These are phyloP conservation scores for Decapterus maruadsi DNA, from an alignment of 2,797 vertebrate genomes.

Conservation along the genomic window DNA sequence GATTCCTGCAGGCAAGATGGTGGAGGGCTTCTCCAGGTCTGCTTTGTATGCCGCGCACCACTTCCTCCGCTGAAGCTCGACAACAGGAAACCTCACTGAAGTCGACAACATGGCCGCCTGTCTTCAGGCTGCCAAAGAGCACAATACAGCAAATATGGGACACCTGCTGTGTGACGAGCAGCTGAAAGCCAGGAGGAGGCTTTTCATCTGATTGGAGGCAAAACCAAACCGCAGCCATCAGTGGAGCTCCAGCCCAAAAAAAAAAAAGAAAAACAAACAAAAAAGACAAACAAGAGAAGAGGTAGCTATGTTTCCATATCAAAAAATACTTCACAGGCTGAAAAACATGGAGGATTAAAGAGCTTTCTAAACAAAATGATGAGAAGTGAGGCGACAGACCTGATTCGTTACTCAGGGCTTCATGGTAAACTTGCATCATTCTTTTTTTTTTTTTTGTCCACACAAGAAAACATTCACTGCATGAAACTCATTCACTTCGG, in stretches of 20 bases:
- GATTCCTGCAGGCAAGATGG: neutral
- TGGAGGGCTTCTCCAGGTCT: neutral
- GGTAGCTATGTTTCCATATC: constrained; percentile 52
- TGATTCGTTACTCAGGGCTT: constrained; percentile 21
- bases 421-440: constrained; percentile 23
- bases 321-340: constrained; percentile 55
- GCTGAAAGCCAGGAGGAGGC: constrained; percentile 61
- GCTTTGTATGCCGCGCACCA: constrained; percentile 10
- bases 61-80: constrained; percentile 1
- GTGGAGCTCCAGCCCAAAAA: constrained; percentile 12
- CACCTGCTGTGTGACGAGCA: constrained; percentile 71
- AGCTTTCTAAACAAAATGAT: constrained; percentile 36
- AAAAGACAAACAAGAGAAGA: neutral
- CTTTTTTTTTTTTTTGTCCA: neutral
- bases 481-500: constrained; percentile 29
- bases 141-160: constrained; percentile 53
- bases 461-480: constrained; percentile 29
- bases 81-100: constrained; percentile 46
- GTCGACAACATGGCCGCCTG: constrained; percentile 45
- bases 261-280: neutral
- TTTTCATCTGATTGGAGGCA: constrained; percentile 61
- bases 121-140: constrained; percentile 45
- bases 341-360: constrained; percentile 51
- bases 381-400: constrained; percentile 32
- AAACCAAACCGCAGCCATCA: constrained; percentile 41